Evolutionary conservation across 2,888 invertebrate genomes (phyloP).

Genomic region (Cephus sareptanus): DNA sequence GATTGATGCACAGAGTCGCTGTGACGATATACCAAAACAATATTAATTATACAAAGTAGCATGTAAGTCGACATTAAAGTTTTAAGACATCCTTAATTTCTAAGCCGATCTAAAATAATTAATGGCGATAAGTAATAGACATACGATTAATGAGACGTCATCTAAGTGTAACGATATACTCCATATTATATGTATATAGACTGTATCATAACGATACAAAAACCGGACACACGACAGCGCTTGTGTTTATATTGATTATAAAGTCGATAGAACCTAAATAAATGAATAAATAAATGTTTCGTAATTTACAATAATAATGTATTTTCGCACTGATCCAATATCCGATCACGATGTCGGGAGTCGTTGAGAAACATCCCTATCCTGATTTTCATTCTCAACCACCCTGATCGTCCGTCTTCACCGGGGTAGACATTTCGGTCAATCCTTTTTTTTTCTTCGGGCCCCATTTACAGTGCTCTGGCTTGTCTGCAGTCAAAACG

Average conservation of each 20-base stretch:
- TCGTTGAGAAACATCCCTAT: background rate
- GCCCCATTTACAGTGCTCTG: background rate
- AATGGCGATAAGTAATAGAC: constrained; percentile 27
- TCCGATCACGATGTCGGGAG: background rate
- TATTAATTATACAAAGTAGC: constrained; percentile 45
- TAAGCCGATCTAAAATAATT: constrained; percentile 37
- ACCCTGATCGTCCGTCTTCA: background rate
- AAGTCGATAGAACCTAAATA: constrained; percentile 54
- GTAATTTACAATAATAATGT: constrained; percentile 41
- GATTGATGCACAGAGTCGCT: constrained; percentile 61
- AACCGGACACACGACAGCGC: constrained; percentile 54
- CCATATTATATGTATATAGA: constrained; percentile 55
- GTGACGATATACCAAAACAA: constrained; percentile 65
- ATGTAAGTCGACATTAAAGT: constrained; percentile 21
- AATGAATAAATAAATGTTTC: constrained; percentile 56
- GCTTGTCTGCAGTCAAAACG: background rate
- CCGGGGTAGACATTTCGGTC: background rate
- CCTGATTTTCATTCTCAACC: background rate
- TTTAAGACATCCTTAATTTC: constrained; percentile 22
- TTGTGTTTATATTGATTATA: constrained; percentile 61
- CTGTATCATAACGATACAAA: constrained; percentile 55
- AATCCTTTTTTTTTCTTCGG: background rate
- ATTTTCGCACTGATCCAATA: background rate
- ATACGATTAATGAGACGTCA: constrained; percentile 41
- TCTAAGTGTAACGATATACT: constrained; percentile 51